A percentile compares a stretch with the other conserved stretches of the same genome.
These are phyloP conservation scores for Iselma pallidipennis DNA, from an alignment of 2,888 invertebrate genomes.

Conservation along the genomic window DNA sequence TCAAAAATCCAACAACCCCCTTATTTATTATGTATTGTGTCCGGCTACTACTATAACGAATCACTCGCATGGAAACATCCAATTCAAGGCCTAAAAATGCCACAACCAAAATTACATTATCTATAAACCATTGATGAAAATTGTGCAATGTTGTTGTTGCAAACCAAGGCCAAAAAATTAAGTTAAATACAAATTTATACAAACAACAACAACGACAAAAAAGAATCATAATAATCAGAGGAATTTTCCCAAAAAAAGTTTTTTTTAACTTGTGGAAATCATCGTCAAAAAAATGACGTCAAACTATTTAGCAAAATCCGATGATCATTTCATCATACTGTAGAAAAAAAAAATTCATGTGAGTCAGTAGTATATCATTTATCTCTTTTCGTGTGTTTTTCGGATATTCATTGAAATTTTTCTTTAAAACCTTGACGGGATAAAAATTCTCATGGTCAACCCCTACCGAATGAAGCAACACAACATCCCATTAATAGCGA, in stretches of 20 bases:
- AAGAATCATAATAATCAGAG: background rate
- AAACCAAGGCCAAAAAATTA: slow-evolving; percentile 9
- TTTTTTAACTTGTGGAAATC: background rate
- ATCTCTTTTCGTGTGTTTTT: background rate
- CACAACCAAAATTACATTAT: slow-evolving; percentile 3
- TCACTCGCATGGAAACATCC: background rate
- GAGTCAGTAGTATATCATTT: background rate
- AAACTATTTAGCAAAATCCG: background rate
- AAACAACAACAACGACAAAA: background rate
- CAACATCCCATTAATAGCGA: slow-evolving; percentile 24
- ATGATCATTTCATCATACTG: background rate
- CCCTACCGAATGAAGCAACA: background rate
- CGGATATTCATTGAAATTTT: background rate
- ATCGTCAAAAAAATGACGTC: background rate
- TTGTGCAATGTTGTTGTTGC: slow-evolving; percentile 8
- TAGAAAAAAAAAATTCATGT: too few species aligned
- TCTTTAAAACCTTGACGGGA: background rate
- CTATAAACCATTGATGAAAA: slow-evolving; percentile 3
- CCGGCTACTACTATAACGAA: background rate
- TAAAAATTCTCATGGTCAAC: slow-evolving; percentile 27
- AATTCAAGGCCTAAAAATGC: background rate
- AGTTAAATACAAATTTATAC: background rate
- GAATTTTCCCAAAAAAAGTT: background rate
- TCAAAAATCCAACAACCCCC: too few species aligned
- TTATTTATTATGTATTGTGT: background rate